Base-by-base conservation (phyloP, 2,888 invertebrate species). In the Mechanitis messenoides region DNA sequence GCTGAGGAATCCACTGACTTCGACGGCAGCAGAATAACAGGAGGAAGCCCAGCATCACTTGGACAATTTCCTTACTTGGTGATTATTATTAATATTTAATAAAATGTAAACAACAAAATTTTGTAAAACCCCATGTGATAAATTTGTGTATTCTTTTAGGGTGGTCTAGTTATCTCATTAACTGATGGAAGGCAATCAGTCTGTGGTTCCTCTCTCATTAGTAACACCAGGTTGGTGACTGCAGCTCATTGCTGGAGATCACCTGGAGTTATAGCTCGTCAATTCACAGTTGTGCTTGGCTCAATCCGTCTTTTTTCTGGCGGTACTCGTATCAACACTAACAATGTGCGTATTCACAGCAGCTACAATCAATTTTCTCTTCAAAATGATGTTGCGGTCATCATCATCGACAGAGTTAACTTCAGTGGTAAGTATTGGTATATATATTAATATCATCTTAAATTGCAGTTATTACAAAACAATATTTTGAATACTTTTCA, bases 221-320 rank as follows among this genome's bases (percentile, higher is more conserved):
- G 81, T 1, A 58, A 71, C 11, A 73, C 71, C 9, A 81, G 80
- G 67, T 74, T 86, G 2, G 65, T 87, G 11, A 86, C 87, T 5
- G 87, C 87, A 2, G 87, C 87, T 7, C 87, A 87, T 68, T 87
- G 87, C 69, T 87, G 85, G 84, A 74, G 69, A 60, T 85, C 85
- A 59, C 85, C 85, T 54, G 68, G 74, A 59, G 72, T 74, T 66
- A 78, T 79, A 68, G 87, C 83, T 5, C 76, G 74, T 72, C 74
- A 76, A 31, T 78, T 85, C 65, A 82, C 83, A 2, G 81, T 78
- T 2, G 86, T 86, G 3, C 70, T 86, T 9, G 86, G 85, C 6
- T 79, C 85, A 4, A 68, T 73, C 9, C 85, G 75, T 63, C 68
- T 87, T 9, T 86, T 79, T 66, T 79, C 80, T 62, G 85, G 85